phyloP scores from a whole-genome alignment of 2,888 invertebrate species.

The Syrista parreyssii region DNA sequence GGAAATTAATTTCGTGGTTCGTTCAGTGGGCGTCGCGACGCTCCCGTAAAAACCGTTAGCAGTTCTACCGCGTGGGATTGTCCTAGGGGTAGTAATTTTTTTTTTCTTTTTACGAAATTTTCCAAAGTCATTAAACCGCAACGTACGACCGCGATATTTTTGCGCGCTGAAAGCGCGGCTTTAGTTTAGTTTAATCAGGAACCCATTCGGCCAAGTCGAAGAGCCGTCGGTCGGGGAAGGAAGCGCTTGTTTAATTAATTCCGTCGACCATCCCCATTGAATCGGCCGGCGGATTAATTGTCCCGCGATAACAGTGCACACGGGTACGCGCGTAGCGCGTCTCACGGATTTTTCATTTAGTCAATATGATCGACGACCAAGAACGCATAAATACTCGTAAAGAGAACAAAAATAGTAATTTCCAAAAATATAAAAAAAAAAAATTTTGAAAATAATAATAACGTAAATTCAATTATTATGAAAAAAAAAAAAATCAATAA shows the following conservation, averaged over 20 bases:
- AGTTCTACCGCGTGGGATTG: background rate
- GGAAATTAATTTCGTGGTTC: background rate
- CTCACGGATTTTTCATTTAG: background rate
- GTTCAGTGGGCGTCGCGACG: background rate
- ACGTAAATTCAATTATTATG: no score
- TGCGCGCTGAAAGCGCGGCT: background rate
- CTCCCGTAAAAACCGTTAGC: background rate
- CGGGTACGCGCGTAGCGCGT: no score
- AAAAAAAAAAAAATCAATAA: background rate
- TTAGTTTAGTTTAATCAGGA: slow-evolving; percentile 28
- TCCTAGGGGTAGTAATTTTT: background rate
- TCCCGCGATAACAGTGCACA: background rate
- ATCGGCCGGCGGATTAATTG: background rate
- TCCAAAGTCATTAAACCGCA: background rate
- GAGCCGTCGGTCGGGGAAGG: background rate
- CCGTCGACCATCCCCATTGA: background rate
- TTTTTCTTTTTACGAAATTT: background rate
- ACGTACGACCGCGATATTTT: background rate
- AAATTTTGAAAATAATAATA: background rate
- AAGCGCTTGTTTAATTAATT: background rate
- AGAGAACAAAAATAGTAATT: no score
- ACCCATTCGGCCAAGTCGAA: slow-evolving; percentile 15
- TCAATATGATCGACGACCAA: background rate
- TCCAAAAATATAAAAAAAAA: background rate
- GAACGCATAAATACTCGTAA: background rate